phyloP scores from a whole-genome alignment of 2,113 vertebrate species.

The Lophotis ruficrista region DNA sequence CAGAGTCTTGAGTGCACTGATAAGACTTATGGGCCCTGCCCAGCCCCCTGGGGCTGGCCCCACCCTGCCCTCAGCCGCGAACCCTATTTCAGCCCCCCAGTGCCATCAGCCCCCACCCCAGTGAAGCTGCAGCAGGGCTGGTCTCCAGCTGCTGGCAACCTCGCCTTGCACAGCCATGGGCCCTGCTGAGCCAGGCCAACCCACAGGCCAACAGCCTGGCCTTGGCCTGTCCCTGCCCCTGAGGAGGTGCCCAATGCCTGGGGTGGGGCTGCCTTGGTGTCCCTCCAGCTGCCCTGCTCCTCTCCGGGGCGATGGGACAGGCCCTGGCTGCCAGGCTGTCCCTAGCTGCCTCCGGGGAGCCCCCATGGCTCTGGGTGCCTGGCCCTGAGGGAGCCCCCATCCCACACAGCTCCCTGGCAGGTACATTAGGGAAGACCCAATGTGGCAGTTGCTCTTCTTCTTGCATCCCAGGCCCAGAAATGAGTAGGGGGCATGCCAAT shows the following conservation, averaged over 20 bases:
- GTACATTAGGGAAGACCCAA: not conserved
- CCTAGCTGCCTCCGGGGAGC: accelerated
- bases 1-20: not conserved
- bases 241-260: not conserved
- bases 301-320: not conserved
- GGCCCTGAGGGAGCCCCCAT: not conserved
- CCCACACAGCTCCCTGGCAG: not conserved
- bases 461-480: not conserved
- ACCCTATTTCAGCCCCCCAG: not conserved
- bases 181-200: no score
- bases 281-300: not conserved
- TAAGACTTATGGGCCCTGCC: not conserved
- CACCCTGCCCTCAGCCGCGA: not conserved
- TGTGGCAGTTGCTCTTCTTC: not conserved
- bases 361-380: not conserved
- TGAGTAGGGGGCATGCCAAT: not conserved
- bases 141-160: not conserved
- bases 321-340: not conserved
- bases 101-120: not conserved
- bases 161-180: accelerated
- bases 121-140: accelerated
- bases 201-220: not conserved
- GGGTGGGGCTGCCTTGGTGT: not conserved
- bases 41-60: not conserved
- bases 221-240: not conserved